Base-by-base conservation (phyloP, 92 coral and sea anemone species). In the Blastomussa wellsi region DNA sequence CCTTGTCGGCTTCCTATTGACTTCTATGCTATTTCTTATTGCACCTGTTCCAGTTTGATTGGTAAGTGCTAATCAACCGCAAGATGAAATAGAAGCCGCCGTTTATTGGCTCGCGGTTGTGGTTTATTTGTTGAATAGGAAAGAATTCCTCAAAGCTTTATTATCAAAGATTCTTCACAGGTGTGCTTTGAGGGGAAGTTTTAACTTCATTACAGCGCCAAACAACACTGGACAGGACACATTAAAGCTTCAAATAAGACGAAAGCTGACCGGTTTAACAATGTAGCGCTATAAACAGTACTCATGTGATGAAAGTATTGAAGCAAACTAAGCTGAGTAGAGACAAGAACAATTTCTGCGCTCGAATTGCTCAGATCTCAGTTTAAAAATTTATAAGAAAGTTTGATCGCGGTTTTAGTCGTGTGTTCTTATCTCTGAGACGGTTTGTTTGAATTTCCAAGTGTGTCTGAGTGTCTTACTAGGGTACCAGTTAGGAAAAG, bases 11-110 rank as follows among this genome's bases (percentile, higher is more conserved):
- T 28, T 71, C 4, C 17, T 85, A 33, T 47, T 79, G 12, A 11
- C 80, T 20, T 57, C 15, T 42, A 19, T 57, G 9, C 44, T 78
- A 33, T 64, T 75, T 85, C 41, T 42, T 41, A 20, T 22, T 57
- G 41, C 72, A 86, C 76, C 76, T 35, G 70, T 42, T 29, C 44
- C 44, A 6, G 24, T 32, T 70, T 68, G 85, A 68, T 51, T 49
- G 76, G 1, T 38, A 82, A 52, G 17, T 81, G 66, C 53, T 70
- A 22, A 81, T 70, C 71, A 82, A 36, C 86, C 78, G 12, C 70
- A 82, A n/a, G 76, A 72, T 82, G 28, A 53, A 71, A 82, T 53
- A 82, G 38, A 38, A 62, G 17, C 53, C 72, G 35, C 53, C 69
- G 77, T 20, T 69, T 33, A 81, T 70, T 72, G 67, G 44, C 6